phyloP scores from a whole-genome alignment of 2,888 invertebrate genomes.

The Graphium colonna region DNA sequence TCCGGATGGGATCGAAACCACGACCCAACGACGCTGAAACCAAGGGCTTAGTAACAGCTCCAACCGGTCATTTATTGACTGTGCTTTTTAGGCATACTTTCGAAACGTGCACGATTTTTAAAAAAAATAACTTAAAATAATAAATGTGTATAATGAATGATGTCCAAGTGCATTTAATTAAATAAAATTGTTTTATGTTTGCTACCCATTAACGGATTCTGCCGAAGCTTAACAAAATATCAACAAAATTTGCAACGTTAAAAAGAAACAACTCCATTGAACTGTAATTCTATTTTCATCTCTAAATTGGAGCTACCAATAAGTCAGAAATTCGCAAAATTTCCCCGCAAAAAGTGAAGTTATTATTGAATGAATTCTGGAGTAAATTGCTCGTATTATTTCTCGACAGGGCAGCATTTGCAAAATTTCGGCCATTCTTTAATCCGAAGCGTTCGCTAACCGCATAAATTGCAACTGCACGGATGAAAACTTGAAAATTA shows the following conservation, averaged over 20 bases:
- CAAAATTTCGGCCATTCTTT: constrained; percentile 9
- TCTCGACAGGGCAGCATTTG: not conserved
- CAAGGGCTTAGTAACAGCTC: no score
- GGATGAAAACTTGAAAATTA: constrained; percentile 21
- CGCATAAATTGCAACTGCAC: constrained; percentile 10
- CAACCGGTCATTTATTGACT: no score
- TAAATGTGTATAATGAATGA: no score
- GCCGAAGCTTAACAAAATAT: no score
- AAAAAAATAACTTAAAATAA: no score
- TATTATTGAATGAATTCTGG: not conserved
- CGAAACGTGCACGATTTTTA: no score
- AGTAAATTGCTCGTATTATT: constrained; percentile 6
- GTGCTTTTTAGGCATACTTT: no score
- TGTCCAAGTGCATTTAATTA: no score
- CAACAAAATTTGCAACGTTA: not conserved
- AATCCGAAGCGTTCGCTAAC: constrained; percentile 7
- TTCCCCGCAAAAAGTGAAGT: not conserved
- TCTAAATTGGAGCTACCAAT: not conserved
- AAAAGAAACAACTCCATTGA: not conserved
- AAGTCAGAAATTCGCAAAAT: not conserved
- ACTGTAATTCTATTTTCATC: not conserved
- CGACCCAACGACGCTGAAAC: no score
- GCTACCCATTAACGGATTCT: no score
- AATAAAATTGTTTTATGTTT: no score
- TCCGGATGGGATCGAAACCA: no score